phyloP scores from a whole-genome alignment of 2,113 vertebrate genomes.

The Phocoena phocoena region DNA sequence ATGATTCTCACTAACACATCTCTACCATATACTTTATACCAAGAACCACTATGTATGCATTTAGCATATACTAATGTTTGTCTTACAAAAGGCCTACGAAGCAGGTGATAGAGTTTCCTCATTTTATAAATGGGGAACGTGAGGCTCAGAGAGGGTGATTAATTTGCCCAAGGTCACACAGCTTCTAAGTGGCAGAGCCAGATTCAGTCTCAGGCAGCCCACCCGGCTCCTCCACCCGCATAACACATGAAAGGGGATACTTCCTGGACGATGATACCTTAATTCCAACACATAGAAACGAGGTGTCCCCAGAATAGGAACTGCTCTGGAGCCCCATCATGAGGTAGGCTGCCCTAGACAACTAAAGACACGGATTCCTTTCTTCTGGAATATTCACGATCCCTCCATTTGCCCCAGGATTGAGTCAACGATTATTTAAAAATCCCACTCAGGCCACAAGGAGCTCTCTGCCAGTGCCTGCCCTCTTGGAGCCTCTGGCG shows the following conservation, averaged over 20 bases:
- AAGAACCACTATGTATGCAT: not conserved
- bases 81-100: not conserved
- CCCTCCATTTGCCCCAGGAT: not conserved
- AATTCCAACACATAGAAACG: not conserved
- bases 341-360: not conserved
- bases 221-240: not conserved
- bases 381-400: not conserved
- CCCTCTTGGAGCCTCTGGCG: not conserved
- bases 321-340: not conserved
- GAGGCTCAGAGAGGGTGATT: conserved; percentile 18
- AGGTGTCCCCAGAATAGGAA: not conserved
- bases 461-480: fast-evolving
- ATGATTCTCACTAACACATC: not conserved
- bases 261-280: not conserved
- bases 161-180: not conserved
- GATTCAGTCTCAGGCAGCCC: not conserved
- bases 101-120: not conserved
- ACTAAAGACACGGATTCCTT: not conserved
- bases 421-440: not conserved
- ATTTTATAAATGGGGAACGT: not conserved
- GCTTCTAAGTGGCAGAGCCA: not conserved
- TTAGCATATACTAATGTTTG: fast-evolving
- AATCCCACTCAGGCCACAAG: not conserved
- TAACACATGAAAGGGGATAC: not conserved
- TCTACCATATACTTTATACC: not conserved